phyloP scores from a whole-genome alignment of 2,113 vertebrate genomes.

The Tachycineta bicolor region DNA sequence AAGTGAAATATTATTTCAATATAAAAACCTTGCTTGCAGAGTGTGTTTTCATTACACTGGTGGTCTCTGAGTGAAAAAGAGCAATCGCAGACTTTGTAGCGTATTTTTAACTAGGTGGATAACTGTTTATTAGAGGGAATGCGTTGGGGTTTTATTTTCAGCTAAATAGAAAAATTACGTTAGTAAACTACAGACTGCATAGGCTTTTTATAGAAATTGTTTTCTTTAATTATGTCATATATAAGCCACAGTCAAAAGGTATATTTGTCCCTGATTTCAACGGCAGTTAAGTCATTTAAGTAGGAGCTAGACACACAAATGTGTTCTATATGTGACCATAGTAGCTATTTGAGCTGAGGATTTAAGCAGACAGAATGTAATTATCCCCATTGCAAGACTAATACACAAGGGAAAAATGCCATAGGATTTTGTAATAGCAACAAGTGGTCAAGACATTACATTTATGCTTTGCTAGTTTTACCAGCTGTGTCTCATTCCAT shows the following conservation, averaged over 20 bases:
- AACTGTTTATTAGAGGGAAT: not conserved
- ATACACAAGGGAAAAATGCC: conserved; percentile 26
- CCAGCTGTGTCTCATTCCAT: conserved; percentile 58
- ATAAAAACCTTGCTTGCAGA: not conserved
- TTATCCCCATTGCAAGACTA: conserved; percentile 43
- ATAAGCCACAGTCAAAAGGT: not conserved
- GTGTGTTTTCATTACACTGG: not conserved
- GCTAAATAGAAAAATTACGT: not conserved
- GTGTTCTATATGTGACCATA: conserved; percentile 26
- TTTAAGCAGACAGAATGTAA: conserved; percentile 44
- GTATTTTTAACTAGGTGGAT: not conserved
- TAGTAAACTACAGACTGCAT: not conserved
- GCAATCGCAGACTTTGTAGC: not conserved
- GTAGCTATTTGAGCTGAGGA: conserved; percentile 29
- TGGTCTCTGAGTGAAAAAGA: not conserved
- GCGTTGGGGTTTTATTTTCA: not conserved
- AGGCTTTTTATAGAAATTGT: not conserved
- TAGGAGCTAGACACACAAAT: conserved; percentile 8
- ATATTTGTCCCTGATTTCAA: not conserved
- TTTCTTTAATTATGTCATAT: not conserved
- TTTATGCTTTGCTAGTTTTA: conserved; percentile 53
- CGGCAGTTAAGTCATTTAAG: not conserved
- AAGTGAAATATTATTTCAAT: not conserved
- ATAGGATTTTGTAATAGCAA: conserved; percentile 56
- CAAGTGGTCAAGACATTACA: conserved; percentile 55